phyloP scores from a whole-genome alignment of 2,797 vertebrate genomes.

The Anguilla obscura region DNA sequence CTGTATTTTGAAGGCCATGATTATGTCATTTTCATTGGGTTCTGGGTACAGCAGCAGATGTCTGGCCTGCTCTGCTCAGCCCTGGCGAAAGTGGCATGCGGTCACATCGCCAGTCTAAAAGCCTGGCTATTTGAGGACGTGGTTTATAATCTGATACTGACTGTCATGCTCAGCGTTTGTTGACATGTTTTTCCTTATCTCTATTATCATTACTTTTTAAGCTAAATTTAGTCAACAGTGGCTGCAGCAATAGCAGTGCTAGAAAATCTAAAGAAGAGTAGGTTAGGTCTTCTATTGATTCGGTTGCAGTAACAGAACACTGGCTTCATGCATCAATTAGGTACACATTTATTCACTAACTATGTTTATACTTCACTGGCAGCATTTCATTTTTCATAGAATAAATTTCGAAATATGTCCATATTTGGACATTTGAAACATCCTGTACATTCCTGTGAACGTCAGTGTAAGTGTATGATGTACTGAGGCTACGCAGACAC shows the following conservation, averaged over 20 bases:
- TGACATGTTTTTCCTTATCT: constrained; percentile 14
- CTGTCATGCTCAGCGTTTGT: not conserved
- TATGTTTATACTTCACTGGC: not conserved
- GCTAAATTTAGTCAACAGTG: constrained; percentile 6
- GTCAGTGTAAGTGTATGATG: not conserved
- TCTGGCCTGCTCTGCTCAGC: not conserved
- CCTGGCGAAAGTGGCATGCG: not conserved
- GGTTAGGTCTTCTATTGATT: not conserved
- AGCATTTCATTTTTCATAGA: not conserved
- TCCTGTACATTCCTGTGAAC: not conserved
- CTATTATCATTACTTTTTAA: not conserved
- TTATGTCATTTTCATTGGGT: constrained; percentile 34
- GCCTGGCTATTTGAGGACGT: constrained; percentile 32
- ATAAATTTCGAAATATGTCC: not conserved
- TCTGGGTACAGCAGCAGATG: constrained; percentile 27
- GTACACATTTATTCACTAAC: not conserved
- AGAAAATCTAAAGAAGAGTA: not conserved
- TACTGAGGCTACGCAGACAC: not conserved
- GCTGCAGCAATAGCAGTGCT: no score
- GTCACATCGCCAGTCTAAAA: not conserved
- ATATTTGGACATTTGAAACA: not conserved
- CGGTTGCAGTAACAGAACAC: not conserved
- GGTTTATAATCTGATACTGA: not conserved
- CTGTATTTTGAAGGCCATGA: constrained; percentile 25
- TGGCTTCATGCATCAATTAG: not conserved